Conservation (phyloP, 1,140 invertebrate genomes). For the Drosophila tani region DNA sequence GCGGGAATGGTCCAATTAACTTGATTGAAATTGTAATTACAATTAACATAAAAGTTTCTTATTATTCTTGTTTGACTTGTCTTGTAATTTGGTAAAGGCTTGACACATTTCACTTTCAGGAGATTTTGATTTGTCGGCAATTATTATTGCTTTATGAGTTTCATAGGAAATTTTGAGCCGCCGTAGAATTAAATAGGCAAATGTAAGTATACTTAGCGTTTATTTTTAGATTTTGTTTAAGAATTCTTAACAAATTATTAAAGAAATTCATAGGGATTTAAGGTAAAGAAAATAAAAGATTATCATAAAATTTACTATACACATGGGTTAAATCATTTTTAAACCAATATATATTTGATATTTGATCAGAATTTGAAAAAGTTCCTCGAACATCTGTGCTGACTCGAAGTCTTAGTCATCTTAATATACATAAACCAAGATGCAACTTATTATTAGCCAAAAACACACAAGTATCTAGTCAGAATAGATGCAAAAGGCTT, state of each 20-base stretch:
- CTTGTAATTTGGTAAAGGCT: slow-evolving; percentile 24
- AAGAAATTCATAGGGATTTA: too few species aligned
- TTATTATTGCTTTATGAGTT: background rate
- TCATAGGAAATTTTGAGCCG: background rate
- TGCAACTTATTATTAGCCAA: too few species aligned
- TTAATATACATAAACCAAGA: too few species aligned
- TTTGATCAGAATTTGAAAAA: too few species aligned
- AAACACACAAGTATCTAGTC: too few species aligned
- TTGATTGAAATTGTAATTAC: slow-evolving; percentile 68
- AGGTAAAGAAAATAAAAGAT: too few species aligned
- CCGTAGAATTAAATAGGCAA: background rate
- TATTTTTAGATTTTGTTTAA: background rate
- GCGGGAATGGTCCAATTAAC: slow-evolving; percentile 61
- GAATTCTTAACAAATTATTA: background rate
- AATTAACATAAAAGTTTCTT: slow-evolving; percentile 60
- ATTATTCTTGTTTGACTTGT: slow-evolving; percentile 34
- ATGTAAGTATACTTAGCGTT: background rate
- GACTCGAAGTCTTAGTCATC: too few species aligned
- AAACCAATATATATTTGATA: too few species aligned
- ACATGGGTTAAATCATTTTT: too few species aligned
- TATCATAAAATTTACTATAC: too few species aligned
- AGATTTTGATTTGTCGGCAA: slow-evolving; percentile 17
- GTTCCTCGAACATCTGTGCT: too few species aligned
- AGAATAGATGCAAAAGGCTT: too few species aligned
- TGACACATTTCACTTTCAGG: slow-evolving; percentile 16